phyloP scores from a whole-genome alignment of 2,113 vertebrate species.

The Bos javanicus region DNA sequence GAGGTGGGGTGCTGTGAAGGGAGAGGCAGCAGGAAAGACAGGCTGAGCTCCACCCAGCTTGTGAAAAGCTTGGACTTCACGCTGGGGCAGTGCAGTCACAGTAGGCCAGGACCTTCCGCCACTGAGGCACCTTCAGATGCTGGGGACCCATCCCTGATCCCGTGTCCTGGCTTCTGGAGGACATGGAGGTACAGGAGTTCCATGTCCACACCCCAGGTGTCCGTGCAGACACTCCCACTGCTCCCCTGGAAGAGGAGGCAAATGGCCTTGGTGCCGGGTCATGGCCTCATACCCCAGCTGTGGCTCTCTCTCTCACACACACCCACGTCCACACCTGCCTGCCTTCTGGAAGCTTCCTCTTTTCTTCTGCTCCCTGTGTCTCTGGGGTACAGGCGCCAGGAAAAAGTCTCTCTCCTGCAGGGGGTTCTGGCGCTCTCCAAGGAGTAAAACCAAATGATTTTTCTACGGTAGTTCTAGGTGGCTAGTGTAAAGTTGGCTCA shows the following conservation, averaged over 20 bases:
- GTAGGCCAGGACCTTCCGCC: not conserved
- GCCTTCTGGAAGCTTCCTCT: not conserved
- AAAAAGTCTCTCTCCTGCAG: not conserved
- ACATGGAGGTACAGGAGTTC: not conserved
- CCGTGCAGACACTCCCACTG: not conserved
- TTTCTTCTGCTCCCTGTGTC: not conserved
- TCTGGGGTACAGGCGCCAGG: not conserved
- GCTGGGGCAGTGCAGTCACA: not conserved
- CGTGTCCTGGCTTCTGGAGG: not conserved
- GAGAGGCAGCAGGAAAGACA: not conserved
- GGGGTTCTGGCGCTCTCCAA: not conserved
- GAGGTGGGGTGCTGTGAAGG: not conserved
- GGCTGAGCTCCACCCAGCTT: not conserved
- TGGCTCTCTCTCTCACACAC: too few species aligned
- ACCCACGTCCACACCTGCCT: not conserved
- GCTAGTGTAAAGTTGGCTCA: not conserved
- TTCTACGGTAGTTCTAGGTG: not conserved
- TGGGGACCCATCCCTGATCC: too few species aligned
- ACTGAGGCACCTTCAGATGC: too few species aligned
- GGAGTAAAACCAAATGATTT: not conserved
- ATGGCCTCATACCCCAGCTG: not conserved
- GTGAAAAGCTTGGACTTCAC: not conserved
- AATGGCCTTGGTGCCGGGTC: not conserved
- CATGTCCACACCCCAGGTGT: not conserved
- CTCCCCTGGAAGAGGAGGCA: not conserved